A percentile compares a stretch with the other conserved stretches of the same genome.
These are phyloP conservation scores for Mycteria americana DNA, from an alignment of 2,797 vertebrate species.

Conservation along the genomic window DNA sequence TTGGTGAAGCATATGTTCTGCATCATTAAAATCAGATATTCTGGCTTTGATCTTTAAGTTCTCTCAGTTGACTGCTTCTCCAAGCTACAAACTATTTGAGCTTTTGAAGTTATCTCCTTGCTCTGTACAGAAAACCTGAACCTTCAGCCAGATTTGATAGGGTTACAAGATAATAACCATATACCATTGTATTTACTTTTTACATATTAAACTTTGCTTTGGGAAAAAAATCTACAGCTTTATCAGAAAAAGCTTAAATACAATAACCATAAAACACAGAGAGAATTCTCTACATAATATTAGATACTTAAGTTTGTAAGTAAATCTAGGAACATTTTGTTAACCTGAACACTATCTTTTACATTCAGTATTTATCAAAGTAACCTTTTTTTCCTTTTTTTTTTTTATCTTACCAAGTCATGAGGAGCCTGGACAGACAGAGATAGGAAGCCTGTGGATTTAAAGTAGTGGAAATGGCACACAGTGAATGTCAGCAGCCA, in stretches of 20 bases:
- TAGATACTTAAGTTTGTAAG: neutral
- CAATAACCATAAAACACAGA: neutral
- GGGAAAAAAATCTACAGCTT: neutral
- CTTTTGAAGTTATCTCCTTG: conserved; percentile 73
- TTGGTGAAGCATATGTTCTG: conserved; percentile 74
- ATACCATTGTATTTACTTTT: conserved; percentile 31
- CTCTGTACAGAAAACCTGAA: conserved; percentile 56
- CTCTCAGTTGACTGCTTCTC: conserved; percentile 71
- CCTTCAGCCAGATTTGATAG: conserved; percentile 67
- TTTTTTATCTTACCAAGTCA: neutral
- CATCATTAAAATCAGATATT: conserved; percentile 78
- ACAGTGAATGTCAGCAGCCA: neutral
- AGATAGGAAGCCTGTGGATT: neutral
- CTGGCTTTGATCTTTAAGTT: conserved; percentile 71
- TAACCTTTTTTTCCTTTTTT: neutral
- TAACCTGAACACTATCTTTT: neutral
- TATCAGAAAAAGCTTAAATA: neutral
- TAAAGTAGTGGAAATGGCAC: neutral
- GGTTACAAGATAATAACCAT: conserved; percentile 64
- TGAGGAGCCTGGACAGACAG: neutral
- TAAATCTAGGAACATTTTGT: neutral
- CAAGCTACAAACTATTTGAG: conserved; percentile 62
- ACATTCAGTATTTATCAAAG: neutral
- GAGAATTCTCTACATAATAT: neutral
- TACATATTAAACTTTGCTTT: neutral